Percentiles rank a stretch among this genome's conserved stretches.
phyloP scores from a whole-genome alignment of 2,113 vertebrate species.

The Haemorhous mexicanus region DNA sequence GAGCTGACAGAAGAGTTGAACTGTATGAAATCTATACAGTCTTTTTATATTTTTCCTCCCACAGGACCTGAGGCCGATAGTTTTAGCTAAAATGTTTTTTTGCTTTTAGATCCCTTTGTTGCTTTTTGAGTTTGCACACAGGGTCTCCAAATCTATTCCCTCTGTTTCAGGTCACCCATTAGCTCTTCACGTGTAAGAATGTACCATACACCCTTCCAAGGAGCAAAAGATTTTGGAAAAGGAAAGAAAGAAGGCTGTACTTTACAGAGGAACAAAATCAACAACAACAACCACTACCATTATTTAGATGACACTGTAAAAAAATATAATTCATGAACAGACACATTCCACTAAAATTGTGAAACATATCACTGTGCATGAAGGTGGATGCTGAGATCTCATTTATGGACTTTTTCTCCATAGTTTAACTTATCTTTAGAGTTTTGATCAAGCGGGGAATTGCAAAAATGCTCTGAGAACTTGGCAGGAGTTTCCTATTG shows the following conservation, averaged over 20 bases:
- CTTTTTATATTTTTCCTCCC: neutral
- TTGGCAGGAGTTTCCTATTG: neutral
- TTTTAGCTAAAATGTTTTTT: neutral
- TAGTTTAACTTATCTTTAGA: neutral
- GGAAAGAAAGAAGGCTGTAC: neutral
- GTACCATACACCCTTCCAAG: neutral
- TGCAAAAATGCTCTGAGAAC: neutral
- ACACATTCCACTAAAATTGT: neutral
- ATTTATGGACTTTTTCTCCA: neutral
- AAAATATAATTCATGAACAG: neutral
- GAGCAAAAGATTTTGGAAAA: neutral
- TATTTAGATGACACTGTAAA: neutral
- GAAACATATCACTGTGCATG: rapidly evolving
- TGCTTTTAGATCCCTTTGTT: neutral
- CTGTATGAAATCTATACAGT: neutral
- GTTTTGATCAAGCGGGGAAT: neutral
- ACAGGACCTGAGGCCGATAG: neutral
- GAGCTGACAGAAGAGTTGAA: neutral
- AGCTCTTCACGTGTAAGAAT: neutral
- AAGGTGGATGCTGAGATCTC: neutral
- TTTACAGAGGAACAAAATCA: neutral
- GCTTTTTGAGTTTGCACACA: neutral
- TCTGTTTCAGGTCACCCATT: neutral
- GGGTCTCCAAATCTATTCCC: neutral
- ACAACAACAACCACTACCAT: neutral